Percentiles rank a stretch among this genome's conserved stretches.
These are phyloP conservation scores for Parauchenoglanis punctatus DNA, from an alignment of 2,797 vertebrate species.

Conservation along the genomic window DNA sequence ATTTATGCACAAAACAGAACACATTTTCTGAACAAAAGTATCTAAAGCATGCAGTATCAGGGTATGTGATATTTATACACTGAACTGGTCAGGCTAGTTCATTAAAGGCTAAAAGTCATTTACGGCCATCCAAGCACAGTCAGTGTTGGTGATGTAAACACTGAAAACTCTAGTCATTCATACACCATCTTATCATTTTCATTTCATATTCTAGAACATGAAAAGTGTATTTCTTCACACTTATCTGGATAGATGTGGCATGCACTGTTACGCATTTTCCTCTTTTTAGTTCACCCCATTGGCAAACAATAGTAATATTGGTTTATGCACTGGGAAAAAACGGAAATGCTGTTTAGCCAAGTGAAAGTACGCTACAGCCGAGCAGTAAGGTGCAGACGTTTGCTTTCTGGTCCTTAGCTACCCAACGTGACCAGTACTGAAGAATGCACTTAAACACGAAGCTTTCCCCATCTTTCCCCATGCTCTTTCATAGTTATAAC, in stretches of 20 bases:
- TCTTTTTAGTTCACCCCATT: background rate
- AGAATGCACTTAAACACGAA: background rate
- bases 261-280: background rate
- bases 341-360: background rate
- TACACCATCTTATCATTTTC: background rate
- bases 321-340: background rate
- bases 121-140: background rate
- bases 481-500: background rate
- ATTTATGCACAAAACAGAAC: background rate
- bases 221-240: background rate
- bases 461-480: background rate
- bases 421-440: background rate
- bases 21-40: slow-evolving; percentile 10
- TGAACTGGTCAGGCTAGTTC: background rate
- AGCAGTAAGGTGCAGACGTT: background rate
- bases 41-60: background rate
- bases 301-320: background rate
- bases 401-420: background rate
- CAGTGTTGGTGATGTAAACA: background rate
- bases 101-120: background rate
- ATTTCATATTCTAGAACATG: background rate
- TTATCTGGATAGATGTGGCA: background rate
- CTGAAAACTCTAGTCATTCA: background rate
- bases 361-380: background rate
- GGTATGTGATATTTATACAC: background rate